Evolutionary conservation across 2,797 vertebrate species (phyloP), one percentile per base, ranked within the genome.

Genomic region (Neoniphon sammara): DNA sequence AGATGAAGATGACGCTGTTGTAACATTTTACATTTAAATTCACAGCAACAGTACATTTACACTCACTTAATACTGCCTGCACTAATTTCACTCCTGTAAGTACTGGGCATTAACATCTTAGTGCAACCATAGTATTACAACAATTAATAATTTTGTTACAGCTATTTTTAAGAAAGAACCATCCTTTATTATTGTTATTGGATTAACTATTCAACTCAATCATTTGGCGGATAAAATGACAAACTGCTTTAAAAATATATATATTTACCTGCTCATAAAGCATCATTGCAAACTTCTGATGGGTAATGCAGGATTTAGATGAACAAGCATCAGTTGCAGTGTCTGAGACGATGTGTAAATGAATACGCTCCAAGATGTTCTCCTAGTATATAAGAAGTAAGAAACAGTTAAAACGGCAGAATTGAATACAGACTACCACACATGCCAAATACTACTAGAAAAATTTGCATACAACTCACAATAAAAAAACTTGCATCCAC

Each of bases 241-340:
- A 34, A 52, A 21, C 18, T 12, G 4, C 27, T 5, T 21, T 1
- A 36, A 21, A 36, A 60, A n/a, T n/a, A n/a, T n/a, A 25, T 25
- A 6, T 4, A 36, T 73, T 89, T 85, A 98, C 98, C 96, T 99
- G 98, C 73, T 99, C 98, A 79, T 98, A 99, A 47, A 99, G 94
- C 7, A 97, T 98, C 97, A 98, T 98, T n/a, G 97, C 96, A 91
- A 99, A 99, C 94, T 98, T 99, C 93, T 96, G 97, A 88, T 99
- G 98, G 36, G 97, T 96, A 86, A 99, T 97, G 87, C 98, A 99
- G 56, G 96, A 97, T 78, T 96, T 98, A 3, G 97, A 98, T 74
- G 96, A 96, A 85, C 97, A 99, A 83, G 94, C 93, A 71, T 99
- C 97, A 2, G 95, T 92, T 7, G 95, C 93, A 1, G 92, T 90